Evolutionary conservation across 1,140 invertebrate species (phyloP), one percentile per base, ranked within the genome.

Genomic region (Hyles vespertilio): DNA sequence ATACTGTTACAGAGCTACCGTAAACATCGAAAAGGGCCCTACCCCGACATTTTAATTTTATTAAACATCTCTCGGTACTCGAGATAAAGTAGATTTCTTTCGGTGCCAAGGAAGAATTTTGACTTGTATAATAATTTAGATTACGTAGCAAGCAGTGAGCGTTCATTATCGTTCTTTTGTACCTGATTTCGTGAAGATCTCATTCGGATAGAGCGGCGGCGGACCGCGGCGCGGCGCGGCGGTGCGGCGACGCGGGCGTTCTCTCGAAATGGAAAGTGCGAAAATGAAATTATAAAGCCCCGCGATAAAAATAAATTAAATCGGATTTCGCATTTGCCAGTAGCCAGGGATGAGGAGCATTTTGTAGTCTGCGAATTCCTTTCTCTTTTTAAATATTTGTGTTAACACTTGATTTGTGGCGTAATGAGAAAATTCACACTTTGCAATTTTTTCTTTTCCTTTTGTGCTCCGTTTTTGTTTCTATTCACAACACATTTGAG

Each of bases 241-340:
- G 70, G 72, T 79, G 74, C 74, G 83, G 80, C 79, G 81, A 80
- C 84, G 79, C 81, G 81, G 76, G 82, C 81, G 77, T 74, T 77
- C 81, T 77, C 81, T 82, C 78, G 75, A 88, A 87, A 88, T 87
- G 84, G 84, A 88, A 89, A 89, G 85, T 87, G 87, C 79, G 87
- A 89, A 89, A 89, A 89, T 89, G 84, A 89, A 89, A 89, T 89
- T 89, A 89, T 87, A 88, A 86, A 87, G 81, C 74, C 77, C 82
- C 70, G 74, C 84, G 84, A 88, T 89, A 89, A 89, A 89, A 89
- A 89, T 88, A 89, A 89, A 89, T 89, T 89, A 89, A 89, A 89
- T 88, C 83, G 81, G 85, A 87, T 86, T 85, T 86, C 81, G 80
- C 79, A 76, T 89, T 85, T 79, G 79, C 81, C 80, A 84, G 82